Evolutionary conservation across 2,888 invertebrate genomes (phyloP), one percentile per base, ranked within the genome.

Genomic region (Hypsopygia costalis): DNA sequence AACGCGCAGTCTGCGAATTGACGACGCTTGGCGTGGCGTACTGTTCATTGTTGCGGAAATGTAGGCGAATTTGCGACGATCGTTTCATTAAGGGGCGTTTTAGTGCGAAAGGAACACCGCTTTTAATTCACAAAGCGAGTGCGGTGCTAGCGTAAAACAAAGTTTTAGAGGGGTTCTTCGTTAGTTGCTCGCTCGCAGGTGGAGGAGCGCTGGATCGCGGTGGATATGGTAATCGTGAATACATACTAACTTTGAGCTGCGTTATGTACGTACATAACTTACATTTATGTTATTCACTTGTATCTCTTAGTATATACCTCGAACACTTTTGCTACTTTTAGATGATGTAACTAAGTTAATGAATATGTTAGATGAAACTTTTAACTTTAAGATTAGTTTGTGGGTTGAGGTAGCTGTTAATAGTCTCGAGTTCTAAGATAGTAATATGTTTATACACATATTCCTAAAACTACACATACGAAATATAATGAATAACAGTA

Each of bases 31-130:
- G 61, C 66, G 71, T 68, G 62, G 61, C 66, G 71, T 66, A 68
- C 58, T 52, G 67, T 55, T 77, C 77, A 76, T 78, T 80, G 79
- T 81, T 75, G 76, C 74, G 79, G 78, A 85, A 78, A 77, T 82
- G 80, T 75, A 76, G 83, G 80, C 75, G 76, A 82, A 79, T 81
- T 81, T 77, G 76, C 71, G 74, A 80, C 74, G 79, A 81, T 81
- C 74, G 69, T 79, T 82, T 86, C 78, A 85, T 85, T 79, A 81
- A 73, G 72, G 74, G 69, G 69, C 68, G 70, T 77, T 82, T 82
- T 80, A 76, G 75, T 73, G 70, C 69, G 67, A 72, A 76, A 72
- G 72, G 69, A 73, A 62, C 66, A 60, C 62, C 62, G 75, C 68
- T 79, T 79, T 80, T 81, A 78, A 79, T 79, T 76, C 69, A 71